These are phyloP conservation scores for Cheilinus undulatus DNA, from an alignment of 2,113 vertebrate species.

Conservation along the genomic window DNA sequence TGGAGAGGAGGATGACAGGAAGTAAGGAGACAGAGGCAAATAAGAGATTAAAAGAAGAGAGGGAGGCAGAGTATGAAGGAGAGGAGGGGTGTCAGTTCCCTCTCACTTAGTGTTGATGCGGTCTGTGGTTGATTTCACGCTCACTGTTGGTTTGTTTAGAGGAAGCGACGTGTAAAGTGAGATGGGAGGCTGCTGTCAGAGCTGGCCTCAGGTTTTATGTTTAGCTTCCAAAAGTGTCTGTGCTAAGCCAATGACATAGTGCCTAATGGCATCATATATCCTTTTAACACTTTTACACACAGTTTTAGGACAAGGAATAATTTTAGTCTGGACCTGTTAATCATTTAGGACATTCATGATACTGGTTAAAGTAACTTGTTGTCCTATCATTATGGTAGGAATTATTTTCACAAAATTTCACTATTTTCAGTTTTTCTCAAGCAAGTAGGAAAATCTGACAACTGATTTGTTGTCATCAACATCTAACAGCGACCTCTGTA, in stretches of 20 bases:
- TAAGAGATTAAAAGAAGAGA: not conserved
- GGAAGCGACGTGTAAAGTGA: conserved; percentile 39
- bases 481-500: too few species aligned
- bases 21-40: conserved; percentile 24
- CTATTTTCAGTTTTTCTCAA: too few species aligned
- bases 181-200: conserved; percentile 24
- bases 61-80: not conserved
- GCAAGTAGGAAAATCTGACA: too few species aligned
- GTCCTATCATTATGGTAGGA: too few species aligned
- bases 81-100: not conserved
- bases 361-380: too few species aligned
- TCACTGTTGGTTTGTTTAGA: conserved; percentile 33
- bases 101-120: conserved; percentile 2
- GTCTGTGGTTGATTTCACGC: conserved; percentile 1
- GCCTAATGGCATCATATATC: not conserved
- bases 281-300: too few species aligned
- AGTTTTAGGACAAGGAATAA: too few species aligned
- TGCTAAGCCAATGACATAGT: conserved; percentile 7
- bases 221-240: conserved; percentile 22
- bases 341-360: too few species aligned
- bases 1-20: conserved; percentile 40
- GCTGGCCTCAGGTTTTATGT: conserved; percentile 22
- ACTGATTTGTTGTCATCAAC: too few species aligned
- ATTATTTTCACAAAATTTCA: too few species aligned
- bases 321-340: too few species aligned